Conservation (phyloP, 1,140 invertebrate genomes). For the Hycleus phaleratus region DNA sequence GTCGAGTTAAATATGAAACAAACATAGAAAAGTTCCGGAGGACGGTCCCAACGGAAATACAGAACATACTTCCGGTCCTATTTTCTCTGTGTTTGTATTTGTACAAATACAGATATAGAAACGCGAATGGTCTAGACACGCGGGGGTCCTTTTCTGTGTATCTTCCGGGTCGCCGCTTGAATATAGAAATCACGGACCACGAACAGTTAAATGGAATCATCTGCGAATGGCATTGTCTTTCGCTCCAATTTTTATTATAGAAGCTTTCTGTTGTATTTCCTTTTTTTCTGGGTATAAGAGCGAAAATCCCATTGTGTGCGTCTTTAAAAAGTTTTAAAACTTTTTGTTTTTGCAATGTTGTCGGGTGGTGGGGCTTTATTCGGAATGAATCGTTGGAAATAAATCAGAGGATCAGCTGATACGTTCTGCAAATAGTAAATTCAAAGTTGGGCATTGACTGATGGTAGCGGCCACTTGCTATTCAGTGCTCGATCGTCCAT, state of each 20-base stretch:
- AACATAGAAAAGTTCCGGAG: conserved; percentile 9
- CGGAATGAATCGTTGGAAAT: neutral
- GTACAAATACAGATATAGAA: too few relatives aligned
- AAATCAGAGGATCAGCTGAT: conserved; percentile 13
- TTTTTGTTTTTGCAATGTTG: too few relatives aligned
- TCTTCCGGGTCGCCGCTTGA: conserved; percentile 9
- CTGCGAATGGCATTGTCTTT: too few relatives aligned
- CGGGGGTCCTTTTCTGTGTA: neutral
- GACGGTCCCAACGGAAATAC: conserved; percentile 13
- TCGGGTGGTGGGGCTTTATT: too few relatives aligned
- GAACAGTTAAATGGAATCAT: too few relatives aligned
- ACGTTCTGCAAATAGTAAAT: conserved; percentile 12
- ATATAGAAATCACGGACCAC: neutral
- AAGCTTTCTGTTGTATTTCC: too few relatives aligned
- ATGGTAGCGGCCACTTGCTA: conserved; percentile 13
- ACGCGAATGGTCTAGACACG: too few relatives aligned
- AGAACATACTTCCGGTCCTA: conserved; percentile 8
- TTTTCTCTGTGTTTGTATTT: too few relatives aligned
- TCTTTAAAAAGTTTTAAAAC: too few relatives aligned
- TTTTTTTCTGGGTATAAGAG: too few relatives aligned
- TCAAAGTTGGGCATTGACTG: conserved; percentile 10
- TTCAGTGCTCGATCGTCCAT: conserved; percentile 16
- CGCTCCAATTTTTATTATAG: too few relatives aligned
- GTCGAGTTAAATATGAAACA: conserved; percentile 1
- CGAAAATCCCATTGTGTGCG: too few relatives aligned